These are phyloP conservation scores for Hyposoter didymator DNA, from an alignment of 2,888 invertebrate genomes.

Conservation along the genomic window DNA sequence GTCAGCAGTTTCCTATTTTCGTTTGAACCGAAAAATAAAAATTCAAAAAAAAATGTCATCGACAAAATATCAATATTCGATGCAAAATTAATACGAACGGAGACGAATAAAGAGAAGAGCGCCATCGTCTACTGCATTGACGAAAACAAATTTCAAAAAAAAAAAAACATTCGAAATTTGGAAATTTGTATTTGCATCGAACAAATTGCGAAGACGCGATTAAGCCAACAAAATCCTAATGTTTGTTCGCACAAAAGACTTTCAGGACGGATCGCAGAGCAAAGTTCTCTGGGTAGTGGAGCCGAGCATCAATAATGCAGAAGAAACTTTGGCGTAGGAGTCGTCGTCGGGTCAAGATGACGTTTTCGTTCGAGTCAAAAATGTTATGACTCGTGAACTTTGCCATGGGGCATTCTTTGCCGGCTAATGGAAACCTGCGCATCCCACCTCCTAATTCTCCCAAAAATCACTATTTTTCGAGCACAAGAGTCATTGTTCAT, in stretches of 20 bases:
- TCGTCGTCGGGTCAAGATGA: conserved; percentile 59
- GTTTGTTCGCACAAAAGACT: conserved; percentile 38
- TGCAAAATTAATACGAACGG: background rate
- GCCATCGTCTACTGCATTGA: background rate
- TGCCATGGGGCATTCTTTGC: background rate
- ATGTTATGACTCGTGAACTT: conserved; percentile 39
- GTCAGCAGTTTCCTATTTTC: background rate
- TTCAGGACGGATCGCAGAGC: conserved; percentile 12
- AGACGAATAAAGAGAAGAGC: background rate
- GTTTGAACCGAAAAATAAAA: background rate
- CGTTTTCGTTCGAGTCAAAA: conserved; percentile 55
- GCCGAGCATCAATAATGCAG: conserved; percentile 58
- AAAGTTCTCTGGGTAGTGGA: conserved; percentile 21
- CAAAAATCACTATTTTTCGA: background rate
- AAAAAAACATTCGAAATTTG: background rate
- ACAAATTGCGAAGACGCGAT: background rate
- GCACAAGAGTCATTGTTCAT: background rate
- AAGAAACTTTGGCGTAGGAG: conserved; percentile 34
- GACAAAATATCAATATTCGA: background rate
- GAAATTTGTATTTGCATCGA: background rate
- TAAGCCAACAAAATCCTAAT: conserved; percentile 22
- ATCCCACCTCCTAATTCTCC: background rate
- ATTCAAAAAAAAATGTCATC: background rate
- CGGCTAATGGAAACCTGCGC: background rate
- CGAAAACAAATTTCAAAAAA: background rate